A percentile compares a stretch with the other conserved stretches of the same genome.
phyloP scores from a whole-genome alignment of 1,140 invertebrate genomes.

The Drosophila seguyi region DNA sequence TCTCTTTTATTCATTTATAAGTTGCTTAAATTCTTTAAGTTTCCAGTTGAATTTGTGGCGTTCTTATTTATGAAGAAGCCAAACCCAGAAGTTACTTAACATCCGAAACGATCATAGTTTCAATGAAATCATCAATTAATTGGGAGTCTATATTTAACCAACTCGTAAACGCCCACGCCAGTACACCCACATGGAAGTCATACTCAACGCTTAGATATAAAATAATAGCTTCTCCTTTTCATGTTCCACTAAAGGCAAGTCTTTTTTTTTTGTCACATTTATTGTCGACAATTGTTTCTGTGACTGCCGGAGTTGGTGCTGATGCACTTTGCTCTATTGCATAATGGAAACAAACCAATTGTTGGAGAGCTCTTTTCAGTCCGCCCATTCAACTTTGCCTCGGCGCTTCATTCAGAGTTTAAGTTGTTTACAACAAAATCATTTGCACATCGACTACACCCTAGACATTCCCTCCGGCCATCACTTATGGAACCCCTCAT shows the following conservation, averaged over 20 bases:
- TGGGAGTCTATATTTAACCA: conserved; percentile 13
- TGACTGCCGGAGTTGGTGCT: conserved; percentile 34
- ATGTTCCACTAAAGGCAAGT: conserved; percentile 16
- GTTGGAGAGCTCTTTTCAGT: conserved; percentile 26
- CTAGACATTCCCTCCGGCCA: conserved; percentile 5
- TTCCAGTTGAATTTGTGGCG: not conserved
- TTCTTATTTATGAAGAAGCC: not conserved
- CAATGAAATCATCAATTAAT: conserved; percentile 36
- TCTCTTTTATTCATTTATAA: not conserved
- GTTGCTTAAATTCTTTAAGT: not conserved
- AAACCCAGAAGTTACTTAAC: not conserved
- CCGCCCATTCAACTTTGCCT: conserved; percentile 43
- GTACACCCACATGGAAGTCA: conserved; percentile 18
- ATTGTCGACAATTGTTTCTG: conserved; percentile 39
- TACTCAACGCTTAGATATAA: conserved; percentile 15
- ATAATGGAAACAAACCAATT: conserved; percentile 43
- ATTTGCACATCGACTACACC: conserved; percentile 37
- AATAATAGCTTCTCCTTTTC: conserved; percentile 21
- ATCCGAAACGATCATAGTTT: not conserved
- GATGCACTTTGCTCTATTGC: conserved; percentile 62
- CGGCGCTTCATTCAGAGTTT: conserved; percentile 9
- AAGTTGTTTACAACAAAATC: conserved; percentile 47
- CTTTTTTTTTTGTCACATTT: conserved; percentile 33
- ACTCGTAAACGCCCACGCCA: conserved; percentile 5
- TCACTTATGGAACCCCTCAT: conserved; percentile 16